phyloP scores from a whole-genome alignment of 2,113 vertebrate species.

The Corythornis madagascariensis region DNA sequence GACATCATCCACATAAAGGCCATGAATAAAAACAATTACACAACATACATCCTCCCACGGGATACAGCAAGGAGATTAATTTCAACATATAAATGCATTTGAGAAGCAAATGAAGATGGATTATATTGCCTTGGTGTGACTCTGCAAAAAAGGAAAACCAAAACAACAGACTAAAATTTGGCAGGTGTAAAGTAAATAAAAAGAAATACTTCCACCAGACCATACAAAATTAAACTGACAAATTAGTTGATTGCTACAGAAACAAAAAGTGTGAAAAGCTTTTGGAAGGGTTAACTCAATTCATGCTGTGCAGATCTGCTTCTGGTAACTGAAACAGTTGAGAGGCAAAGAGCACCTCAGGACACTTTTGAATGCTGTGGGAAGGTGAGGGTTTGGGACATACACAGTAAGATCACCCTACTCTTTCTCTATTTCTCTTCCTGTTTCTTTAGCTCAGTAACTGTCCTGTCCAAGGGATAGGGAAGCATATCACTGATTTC shows the following conservation, averaged over 20 bases:
- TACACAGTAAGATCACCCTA: neutral
- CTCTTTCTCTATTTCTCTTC: neutral
- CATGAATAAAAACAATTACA: neutral
- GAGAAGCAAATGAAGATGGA: neutral
- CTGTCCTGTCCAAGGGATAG: neutral
- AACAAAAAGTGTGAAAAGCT: neutral
- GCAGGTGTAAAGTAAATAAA: neutral
- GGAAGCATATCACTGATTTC: accelerated
- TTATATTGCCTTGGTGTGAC: neutral
- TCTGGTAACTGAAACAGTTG: neutral
- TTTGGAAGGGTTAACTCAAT: neutral
- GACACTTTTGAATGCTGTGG: neutral
- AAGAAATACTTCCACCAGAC: neutral
- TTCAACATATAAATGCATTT: neutral
- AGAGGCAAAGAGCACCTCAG: neutral
- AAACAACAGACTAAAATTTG: neutral
- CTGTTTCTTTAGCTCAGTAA: neutral
- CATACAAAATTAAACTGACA: neutral
- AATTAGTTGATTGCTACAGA: neutral
- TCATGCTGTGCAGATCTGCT: neutral
- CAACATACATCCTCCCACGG: neutral
- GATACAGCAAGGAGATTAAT: neutral
- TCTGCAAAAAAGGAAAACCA: neutral
- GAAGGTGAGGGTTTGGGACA: neutral
- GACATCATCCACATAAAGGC: neutral